A percentile compares a stretch with the other conserved stretches of the same genome.
Evolutionary conservation across 2,888 invertebrate species (phyloP).

Genomic region (Dryobotodes eremita): DNA sequence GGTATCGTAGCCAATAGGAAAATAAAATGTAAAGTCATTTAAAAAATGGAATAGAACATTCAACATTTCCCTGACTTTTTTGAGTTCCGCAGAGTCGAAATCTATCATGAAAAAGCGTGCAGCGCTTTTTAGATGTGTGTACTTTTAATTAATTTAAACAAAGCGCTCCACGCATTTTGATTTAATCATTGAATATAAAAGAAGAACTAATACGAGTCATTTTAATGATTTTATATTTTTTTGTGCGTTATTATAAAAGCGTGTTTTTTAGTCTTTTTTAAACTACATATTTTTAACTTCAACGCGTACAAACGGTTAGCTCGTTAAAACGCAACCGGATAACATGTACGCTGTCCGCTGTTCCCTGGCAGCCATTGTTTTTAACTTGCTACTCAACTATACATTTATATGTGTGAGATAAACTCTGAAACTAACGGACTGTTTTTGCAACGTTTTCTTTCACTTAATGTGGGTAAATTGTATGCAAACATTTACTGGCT

Average conservation of each 20-base stretch:
- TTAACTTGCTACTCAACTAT: conserved; percentile 20
- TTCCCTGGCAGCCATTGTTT: conserved; percentile 34
- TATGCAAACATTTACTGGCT: background rate
- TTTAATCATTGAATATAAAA: too few relatives aligned
- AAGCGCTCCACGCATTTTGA: too few relatives aligned
- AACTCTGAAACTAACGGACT: background rate
- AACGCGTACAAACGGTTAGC: background rate
- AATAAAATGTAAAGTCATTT: conserved; percentile 19
- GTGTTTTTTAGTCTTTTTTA: too few relatives aligned
- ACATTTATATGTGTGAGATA: conserved; percentile 24
- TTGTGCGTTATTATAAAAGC: too few relatives aligned
- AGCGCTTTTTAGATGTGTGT: too few relatives aligned
- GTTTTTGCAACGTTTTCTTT: conserved; percentile 26
- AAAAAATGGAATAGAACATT: conserved; percentile 8
- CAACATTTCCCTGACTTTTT: background rate
- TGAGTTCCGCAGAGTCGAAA: background rate
- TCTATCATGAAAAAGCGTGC: background rate
- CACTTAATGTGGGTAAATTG: conserved; percentile 2
- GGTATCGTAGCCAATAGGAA: conserved; percentile 13
- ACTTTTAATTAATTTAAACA: too few relatives aligned
- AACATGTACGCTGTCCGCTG: conserved; percentile 16
- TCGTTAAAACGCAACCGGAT: conserved; percentile 44
- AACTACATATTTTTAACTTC: background rate
- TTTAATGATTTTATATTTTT: too few relatives aligned
- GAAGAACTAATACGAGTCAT: too few relatives aligned